Base-by-base conservation (phyloP, 2,797 vertebrate genomes). In the Picus viridis region DNA sequence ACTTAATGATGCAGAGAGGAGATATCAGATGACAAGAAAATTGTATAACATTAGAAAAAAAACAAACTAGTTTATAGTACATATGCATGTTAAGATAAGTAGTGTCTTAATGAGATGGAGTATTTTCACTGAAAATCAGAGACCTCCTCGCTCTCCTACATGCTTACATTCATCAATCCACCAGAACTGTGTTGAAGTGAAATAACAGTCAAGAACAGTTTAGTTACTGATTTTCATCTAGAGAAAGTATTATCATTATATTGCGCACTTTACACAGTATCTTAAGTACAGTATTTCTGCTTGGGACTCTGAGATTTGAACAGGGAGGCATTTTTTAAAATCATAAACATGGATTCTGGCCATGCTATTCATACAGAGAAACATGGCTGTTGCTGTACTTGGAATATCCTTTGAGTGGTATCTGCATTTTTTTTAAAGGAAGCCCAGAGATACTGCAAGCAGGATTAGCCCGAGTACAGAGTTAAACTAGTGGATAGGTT, bases 1-100 rank as follows among this genome's bases (percentile, higher is more conserved):
- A 36, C 68, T 93, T 94, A 83, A 67, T 87, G 77, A 57, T 71
- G 34, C 19, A 51, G 41, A 78, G 45, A 76, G 71, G 68, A 90
- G 47, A 8, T 90, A 86, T 8, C 71, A 80, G 69, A 77, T 90
- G 77, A 88, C 74, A 77, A 84, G 56, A 74, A 88, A 88, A 74
- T 82, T 77, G 54, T 92, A 20, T 79, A 91, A 75, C 20, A 39
- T 68, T 45, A 29, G 75, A 63, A 68, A 62, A 7, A 16, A 29
- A 27, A 27, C 15, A 54, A n/a, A 16, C 12, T 45, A 68, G 39
- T 70, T 63, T 65, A 12, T 79, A 30, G 54, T 82, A 24, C 30
- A 12, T 65, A 9, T 49, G 29, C 12, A 26, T 83, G 27, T 91
- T 75, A 62, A 3, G 47, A 57, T 71, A 58, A 91, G 45, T 79